Percentiles rank a stretch among this genome's conserved stretches.
Conservation (phyloP, 2,797 vertebrate genomes). For the Neosalanx taihuensis region DNA sequence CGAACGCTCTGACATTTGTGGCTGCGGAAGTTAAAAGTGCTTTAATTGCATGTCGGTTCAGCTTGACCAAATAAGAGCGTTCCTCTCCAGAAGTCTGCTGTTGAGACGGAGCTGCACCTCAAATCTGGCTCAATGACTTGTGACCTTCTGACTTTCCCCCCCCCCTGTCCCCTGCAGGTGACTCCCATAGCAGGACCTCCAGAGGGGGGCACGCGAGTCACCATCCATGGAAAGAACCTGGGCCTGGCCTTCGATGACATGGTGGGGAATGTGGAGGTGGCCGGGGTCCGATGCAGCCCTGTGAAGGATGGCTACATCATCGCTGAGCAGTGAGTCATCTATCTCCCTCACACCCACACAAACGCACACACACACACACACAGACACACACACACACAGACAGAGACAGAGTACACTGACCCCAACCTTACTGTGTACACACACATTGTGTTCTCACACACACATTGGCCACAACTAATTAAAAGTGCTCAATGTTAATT, state of each 20-base stretch:
- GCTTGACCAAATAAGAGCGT: conserved; percentile 35
- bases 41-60: conserved; percentile 55
- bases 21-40: conserved; percentile 16
- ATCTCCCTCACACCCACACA: neutral
- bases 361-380: neutral
- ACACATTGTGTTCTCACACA: neutral
- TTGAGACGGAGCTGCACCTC: neutral
- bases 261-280: conserved; percentile 88
- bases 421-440: neutral
- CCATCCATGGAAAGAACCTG: conserved; percentile 91
- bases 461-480: too few relatives aligned
- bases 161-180: conserved; percentile 70
- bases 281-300: conserved; percentile 86
- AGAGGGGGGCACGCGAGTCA: conserved; percentile 93
- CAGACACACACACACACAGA: neutral
- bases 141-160: neutral
- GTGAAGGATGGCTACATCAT: conserved; percentile 89
- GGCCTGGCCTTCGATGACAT: conserved; percentile 95
- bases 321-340: conserved; percentile 91
- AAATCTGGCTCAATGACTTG: too few relatives aligned
- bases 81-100: neutral
- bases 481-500: too few relatives aligned
- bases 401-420: neutral
- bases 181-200: conserved; percentile 92
- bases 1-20: conserved; percentile 42